These are phyloP conservation scores for Bellardia pandia DNA, from an alignment of 2,888 invertebrate genomes.

Conservation along the genomic window DNA sequence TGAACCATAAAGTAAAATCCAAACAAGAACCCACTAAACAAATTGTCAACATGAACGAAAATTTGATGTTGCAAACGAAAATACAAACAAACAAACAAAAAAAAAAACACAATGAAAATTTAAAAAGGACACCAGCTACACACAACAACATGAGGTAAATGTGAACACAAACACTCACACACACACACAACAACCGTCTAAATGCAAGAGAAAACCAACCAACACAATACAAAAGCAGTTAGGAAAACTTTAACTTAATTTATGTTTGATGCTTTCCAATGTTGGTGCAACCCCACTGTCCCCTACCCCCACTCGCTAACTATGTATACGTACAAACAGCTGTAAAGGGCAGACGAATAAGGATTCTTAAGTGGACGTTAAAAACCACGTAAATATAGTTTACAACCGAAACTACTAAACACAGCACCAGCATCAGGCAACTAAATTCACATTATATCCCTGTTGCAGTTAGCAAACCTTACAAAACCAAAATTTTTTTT, in stretches of 20 bases:
- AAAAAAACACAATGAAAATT: not conserved
- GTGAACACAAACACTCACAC: slow-evolving; percentile 29
- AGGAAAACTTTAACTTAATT: slow-evolving; percentile 52
- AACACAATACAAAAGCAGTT: slow-evolving; percentile 36
- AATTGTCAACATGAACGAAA: slow-evolving; percentile 71
- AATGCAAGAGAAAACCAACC: slow-evolving; percentile 17
- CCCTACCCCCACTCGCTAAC: not conserved
- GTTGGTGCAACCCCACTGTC: slow-evolving; percentile 6
- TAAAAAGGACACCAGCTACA: slow-evolving; percentile 30
- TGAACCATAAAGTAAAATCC: slow-evolving; percentile 56
- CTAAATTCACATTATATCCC: not conserved
- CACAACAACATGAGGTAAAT: slow-evolving; percentile 57
- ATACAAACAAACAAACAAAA: not conserved
- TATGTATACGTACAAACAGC: not conserved
- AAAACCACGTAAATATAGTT: slow-evolving; percentile 68
- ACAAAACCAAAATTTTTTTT: slow-evolving; percentile 46
- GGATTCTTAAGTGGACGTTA: slow-evolving; percentile 64
- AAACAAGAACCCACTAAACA: slow-evolving; percentile 60
- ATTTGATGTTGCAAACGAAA: slow-evolving; percentile 53
- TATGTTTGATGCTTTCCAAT: slow-evolving; percentile 35
- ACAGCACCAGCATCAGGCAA: slow-evolving; percentile 25
- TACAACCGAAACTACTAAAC: slow-evolving; percentile 36
- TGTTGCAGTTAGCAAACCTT: slow-evolving; percentile 17
- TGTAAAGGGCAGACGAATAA: slow-evolving; percentile 4
- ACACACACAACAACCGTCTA: not conserved